These are phyloP conservation scores for Colletes gigas DNA, from an alignment of 1,140 invertebrate species.

Conservation along the genomic window DNA sequence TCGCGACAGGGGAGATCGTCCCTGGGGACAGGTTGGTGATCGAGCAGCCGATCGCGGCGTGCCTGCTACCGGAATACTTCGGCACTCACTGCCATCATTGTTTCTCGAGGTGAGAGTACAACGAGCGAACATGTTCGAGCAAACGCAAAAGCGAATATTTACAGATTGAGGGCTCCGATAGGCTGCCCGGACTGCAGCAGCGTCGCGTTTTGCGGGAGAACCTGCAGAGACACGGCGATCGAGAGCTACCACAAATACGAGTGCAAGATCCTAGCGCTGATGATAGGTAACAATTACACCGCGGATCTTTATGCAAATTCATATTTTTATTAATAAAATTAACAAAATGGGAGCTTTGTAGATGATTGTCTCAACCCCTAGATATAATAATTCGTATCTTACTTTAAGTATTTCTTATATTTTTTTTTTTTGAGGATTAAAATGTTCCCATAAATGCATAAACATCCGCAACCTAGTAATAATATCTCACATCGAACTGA, in stretches of 20 bases:
- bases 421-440: too few relatives aligned
- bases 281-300: slow-evolving; percentile 85
- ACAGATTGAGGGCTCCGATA: slow-evolving; percentile 84
- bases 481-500: background rate
- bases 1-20: slow-evolving; percentile 83
- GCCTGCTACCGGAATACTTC: slow-evolving; percentile 87
- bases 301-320: too few relatives aligned
- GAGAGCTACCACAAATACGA: slow-evolving; percentile 90
- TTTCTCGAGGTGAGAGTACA: slow-evolving; percentile 83
- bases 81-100: slow-evolving; percentile 92
- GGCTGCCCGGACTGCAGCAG: slow-evolving; percentile 89
- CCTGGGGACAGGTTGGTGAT: slow-evolving; percentile 86
- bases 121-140: background rate
- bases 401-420: too few relatives aligned
- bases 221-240: slow-evolving; percentile 86
- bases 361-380: too few relatives aligned
- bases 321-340: too few relatives aligned
- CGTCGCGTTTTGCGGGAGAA: slow-evolving; percentile 87
- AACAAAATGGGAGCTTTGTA: too few relatives aligned
- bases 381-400: too few relatives aligned
- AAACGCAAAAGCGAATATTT: slow-evolving; percentile 13
- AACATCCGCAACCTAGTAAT: too few relatives aligned
- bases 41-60: slow-evolving; percentile 89
- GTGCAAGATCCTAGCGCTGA: slow-evolving; percentile 88
- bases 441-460: too few relatives aligned